Conservation (phyloP, 2,113 vertebrate species). For the Empidonax alnorum region DNA sequence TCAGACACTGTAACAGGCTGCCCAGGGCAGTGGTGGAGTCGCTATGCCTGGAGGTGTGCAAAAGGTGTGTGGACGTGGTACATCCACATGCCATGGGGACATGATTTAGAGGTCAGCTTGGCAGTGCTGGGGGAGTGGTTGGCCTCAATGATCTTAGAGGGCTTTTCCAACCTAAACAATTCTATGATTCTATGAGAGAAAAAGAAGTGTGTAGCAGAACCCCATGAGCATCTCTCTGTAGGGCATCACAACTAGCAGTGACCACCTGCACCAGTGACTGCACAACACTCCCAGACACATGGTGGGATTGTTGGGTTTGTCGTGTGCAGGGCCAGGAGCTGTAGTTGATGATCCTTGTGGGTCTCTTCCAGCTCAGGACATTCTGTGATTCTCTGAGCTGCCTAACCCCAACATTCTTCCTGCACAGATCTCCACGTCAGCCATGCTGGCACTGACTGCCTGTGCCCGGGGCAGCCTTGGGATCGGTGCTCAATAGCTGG, state of each 20-base stretch:
- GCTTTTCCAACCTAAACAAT: not conserved
- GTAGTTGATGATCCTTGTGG: not conserved
- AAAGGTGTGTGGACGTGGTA: not conserved
- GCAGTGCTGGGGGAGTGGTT: not conserved
- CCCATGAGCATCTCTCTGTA: not conserved
- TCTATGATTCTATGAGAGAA: not conserved
- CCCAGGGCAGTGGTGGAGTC: not conserved
- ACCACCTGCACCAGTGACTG: not conserved
- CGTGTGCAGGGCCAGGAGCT: not conserved
- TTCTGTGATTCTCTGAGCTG: not conserved
- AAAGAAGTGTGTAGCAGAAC: not conserved
- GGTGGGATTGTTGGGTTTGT: not conserved
- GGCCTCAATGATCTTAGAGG: not conserved
- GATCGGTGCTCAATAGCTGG: not conserved
- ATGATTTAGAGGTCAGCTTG: not conserved
- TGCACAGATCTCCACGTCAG: not conserved
- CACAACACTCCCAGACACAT: not conserved
- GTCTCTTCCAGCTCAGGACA: not conserved
- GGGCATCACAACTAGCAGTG: not conserved
- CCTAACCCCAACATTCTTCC: fast-evolving
- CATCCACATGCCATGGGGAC: not conserved
- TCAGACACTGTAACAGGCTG: not conserved
- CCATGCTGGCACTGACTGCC: not conserved
- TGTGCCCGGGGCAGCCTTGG: not conserved
- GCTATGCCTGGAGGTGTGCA: not conserved